A percentile compares a stretch with the other conserved stretches of the same genome.
These are phyloP conservation scores for Eueides isabella DNA, from an alignment of 1,140 invertebrate genomes.

Conservation along the genomic window DNA sequence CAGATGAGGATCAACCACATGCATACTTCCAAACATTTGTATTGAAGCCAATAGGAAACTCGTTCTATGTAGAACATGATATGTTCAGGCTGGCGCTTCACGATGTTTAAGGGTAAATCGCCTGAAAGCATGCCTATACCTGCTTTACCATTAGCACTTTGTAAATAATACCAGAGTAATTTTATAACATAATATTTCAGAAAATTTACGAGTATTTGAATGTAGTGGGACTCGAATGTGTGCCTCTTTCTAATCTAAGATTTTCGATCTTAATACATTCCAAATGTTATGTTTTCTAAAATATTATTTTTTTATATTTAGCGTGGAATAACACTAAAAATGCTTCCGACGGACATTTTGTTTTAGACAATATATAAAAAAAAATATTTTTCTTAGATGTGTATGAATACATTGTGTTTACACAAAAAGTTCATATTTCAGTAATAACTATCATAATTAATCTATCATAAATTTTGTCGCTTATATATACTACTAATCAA, in stretches of 20 bases:
- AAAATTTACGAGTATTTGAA: background rate
- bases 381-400: too few species aligned
- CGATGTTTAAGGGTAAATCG: conserved; percentile 82
- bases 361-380: too few species aligned
- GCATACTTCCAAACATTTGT: conserved; percentile 96
- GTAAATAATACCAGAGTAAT: conserved; percentile 29
- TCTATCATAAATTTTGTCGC: too few species aligned
- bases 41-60: conserved; percentile 91
- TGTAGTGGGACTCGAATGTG: too few species aligned
- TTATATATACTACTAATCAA: too few species aligned
- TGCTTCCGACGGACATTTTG: too few species aligned
- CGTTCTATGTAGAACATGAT: conserved; percentile 96
- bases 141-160: conserved; percentile 30
- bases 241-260: too few species aligned
- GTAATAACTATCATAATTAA: too few species aligned
- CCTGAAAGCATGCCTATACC: conserved; percentile 51
- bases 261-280: too few species aligned
- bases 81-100: conserved; percentile 94
- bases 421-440: too few species aligned
- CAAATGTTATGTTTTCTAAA: background rate
- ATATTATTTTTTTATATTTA: background rate
- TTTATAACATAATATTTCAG: background rate
- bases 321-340: background rate
- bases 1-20: conserved; percentile 95
- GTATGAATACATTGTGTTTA: too few species aligned